phyloP scores from a whole-genome alignment of 2,888 invertebrate species.

The Myopa testacea region DNA sequence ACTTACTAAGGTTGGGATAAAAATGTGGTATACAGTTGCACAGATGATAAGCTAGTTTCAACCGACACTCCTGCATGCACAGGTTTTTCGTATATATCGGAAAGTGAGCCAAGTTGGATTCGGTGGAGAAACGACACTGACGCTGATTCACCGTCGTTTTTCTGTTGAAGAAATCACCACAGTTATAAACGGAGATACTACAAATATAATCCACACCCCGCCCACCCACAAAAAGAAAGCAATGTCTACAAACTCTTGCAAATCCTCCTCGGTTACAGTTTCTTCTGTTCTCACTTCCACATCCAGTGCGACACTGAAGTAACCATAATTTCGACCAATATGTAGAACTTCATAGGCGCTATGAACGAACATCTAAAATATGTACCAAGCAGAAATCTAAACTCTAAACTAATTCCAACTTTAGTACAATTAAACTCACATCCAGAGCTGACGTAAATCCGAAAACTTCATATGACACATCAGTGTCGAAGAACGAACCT shows the following conservation, averaged over 20 bases:
- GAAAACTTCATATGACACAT: slow-evolving; percentile 57
- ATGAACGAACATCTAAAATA: slow-evolving; percentile 46
- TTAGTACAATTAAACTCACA: slow-evolving; percentile 35
- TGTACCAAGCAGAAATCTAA: background rate
- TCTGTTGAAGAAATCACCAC: slow-evolving; percentile 47
- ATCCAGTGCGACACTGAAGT: slow-evolving; percentile 42
- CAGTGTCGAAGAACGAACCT: slow-evolving; percentile 59
- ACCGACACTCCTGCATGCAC: slow-evolving; percentile 65
- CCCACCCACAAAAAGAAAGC: background rate
- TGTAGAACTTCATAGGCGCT: slow-evolving; percentile 49
- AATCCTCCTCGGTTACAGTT: slow-evolving; percentile 45
- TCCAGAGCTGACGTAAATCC: slow-evolving; percentile 55
- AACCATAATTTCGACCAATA: slow-evolving; percentile 48
- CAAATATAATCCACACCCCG: too few species aligned
- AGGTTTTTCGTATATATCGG: slow-evolving; percentile 63
- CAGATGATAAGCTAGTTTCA: slow-evolving; percentile 60
- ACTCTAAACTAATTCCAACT: background rate
- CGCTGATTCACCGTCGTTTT: slow-evolving; percentile 60
- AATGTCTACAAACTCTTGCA: slow-evolving; percentile 42
- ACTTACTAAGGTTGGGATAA: slow-evolving; percentile 64
- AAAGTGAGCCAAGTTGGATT: slow-evolving; percentile 66
- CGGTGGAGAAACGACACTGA: slow-evolving; percentile 63
- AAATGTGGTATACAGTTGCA: slow-evolving; percentile 68
- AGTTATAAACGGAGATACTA: background rate
- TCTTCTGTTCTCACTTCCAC: slow-evolving; percentile 42